These are phyloP conservation scores for Scartelaos histophorus DNA, from an alignment of 2,113 vertebrate genomes.

Conservation along the genomic window DNA sequence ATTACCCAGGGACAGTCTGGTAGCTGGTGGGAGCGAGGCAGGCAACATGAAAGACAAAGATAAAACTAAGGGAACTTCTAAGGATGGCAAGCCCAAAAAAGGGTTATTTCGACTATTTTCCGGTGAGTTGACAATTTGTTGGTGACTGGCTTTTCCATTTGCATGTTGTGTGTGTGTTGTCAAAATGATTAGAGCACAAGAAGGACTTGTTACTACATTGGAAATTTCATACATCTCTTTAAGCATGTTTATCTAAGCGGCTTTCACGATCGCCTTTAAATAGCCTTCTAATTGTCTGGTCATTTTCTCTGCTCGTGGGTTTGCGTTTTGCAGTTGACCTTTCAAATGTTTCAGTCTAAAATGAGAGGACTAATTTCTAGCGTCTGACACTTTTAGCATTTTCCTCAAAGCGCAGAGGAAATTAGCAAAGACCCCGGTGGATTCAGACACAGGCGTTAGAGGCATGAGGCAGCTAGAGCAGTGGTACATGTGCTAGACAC, in stretches of 20 bases:
- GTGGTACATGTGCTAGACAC: conserved; percentile 22
- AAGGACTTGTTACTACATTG: conserved; percentile 23
- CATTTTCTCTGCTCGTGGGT: conserved; percentile 18
- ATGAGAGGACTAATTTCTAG: conserved; percentile 29
- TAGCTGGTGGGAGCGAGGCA: conserved; percentile 35
- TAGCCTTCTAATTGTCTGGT: conserved; percentile 24
- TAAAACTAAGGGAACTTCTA: conserved; percentile 56
- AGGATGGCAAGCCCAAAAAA: conserved; percentile 52
- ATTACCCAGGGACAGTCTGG: conserved; percentile 60
- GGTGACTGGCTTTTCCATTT: conserved; percentile 17
- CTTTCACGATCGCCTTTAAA: conserved; percentile 5
- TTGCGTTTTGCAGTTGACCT: conserved; percentile 20
- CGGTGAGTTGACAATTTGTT: conserved; percentile 46
- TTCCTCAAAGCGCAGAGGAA: conserved; percentile 18
- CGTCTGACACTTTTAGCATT: conserved; percentile 3
- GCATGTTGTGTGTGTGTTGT: conserved; percentile 9
- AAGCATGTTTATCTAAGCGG: conserved; percentile 37
- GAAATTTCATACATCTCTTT: conserved; percentile 29
- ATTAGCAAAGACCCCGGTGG: conserved; percentile 28
- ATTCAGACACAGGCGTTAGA: conserved; percentile 21
- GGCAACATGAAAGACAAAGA: conserved; percentile 47
- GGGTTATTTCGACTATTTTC: conserved; percentile 40
- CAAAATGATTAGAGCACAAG: conserved; percentile 24
- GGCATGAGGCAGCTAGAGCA: conserved; percentile 30
- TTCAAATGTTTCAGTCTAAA: conserved; percentile 9